Percentiles rank a stretch among this genome's conserved stretches.
These are phyloP conservation scores for Chironomus striatipennis DNA, from an alignment of 1,140 invertebrate genomes.

Conservation along the genomic window DNA sequence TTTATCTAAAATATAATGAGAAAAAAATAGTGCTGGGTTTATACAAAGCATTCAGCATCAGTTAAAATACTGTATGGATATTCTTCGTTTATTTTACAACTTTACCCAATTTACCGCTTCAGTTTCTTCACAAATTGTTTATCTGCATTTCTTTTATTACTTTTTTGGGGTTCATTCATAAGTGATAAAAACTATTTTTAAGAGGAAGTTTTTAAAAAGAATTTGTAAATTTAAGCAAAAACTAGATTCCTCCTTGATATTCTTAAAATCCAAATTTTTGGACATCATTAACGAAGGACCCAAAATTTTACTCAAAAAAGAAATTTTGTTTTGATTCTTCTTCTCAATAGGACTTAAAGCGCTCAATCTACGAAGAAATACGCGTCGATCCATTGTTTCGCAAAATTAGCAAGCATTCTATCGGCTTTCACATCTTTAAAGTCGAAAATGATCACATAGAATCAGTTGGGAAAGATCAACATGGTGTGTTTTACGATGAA, in stretches of 20 bases:
- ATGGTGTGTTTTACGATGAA: slow-evolving; percentile 75
- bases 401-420: slow-evolving; percentile 59
- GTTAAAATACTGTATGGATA: neutral
- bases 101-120: neutral
- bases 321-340: neutral
- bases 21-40: neutral
- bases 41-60: too few relatives aligned
- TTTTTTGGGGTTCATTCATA: neutral
- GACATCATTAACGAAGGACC: too few relatives aligned
- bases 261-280: too few relatives aligned
- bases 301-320: too few relatives aligned
- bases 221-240: too few relatives aligned
- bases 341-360: neutral
- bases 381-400: slow-evolving; percentile 53
- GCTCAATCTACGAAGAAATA: slow-evolving; percentile 14
- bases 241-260: too few relatives aligned
- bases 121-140: neutral
- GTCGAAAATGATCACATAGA: slow-evolving; percentile 72
- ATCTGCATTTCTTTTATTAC: too few relatives aligned
- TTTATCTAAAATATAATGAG: neutral
- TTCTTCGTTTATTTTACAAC: neutral
- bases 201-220: too few relatives aligned
- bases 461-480: slow-evolving; percentile 63
- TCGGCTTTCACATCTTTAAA: slow-evolving; percentile 71
- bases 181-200: neutral